These are phyloP conservation scores for Tetrapedia diversipes DNA, from an alignment of 2,888 invertebrate genomes.

Conservation along the genomic window DNA sequence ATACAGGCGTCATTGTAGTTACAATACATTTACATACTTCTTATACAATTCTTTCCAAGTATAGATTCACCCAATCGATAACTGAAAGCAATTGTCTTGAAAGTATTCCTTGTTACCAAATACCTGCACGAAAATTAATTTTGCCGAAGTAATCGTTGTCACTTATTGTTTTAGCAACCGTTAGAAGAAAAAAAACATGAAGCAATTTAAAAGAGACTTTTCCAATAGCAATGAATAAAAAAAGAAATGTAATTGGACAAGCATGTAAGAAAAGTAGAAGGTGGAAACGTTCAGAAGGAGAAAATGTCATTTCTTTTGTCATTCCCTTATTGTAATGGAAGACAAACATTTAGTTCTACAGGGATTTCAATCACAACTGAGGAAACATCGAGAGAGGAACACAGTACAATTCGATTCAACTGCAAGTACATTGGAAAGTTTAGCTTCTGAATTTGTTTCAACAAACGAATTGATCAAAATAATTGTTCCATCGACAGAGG, in stretches of 20 bases:
- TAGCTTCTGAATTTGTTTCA: too few relatives aligned
- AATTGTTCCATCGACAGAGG: too few relatives aligned
- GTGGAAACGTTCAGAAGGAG: too few relatives aligned
- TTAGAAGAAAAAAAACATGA: neutral
- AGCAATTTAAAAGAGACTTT: neutral
- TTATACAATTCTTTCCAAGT: constrained; percentile 1
- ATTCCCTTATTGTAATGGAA: too few relatives aligned
- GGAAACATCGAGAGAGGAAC: too few relatives aligned
- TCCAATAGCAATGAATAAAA: neutral
- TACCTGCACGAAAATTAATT: constrained; percentile 1
- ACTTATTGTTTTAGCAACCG: neutral
- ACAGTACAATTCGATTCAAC: too few relatives aligned
- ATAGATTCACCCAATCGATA: constrained; percentile 6
- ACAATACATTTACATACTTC: constrained; percentile 1
- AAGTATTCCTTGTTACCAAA: neutral
- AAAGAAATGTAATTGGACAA: too few relatives aligned
- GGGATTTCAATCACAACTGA: too few relatives aligned
- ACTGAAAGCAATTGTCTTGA: constrained; percentile 4
- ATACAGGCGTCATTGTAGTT: neutral
- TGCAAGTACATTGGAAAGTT: too few relatives aligned
- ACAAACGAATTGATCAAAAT: too few relatives aligned
- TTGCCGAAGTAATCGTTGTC: neutral
- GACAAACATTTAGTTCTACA: too few relatives aligned
- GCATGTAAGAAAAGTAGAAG: neutral
- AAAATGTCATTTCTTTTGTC: too few relatives aligned